These are phyloP conservation scores for Pygmarrhopalites habei DNA, from an alignment of 1,140 invertebrate genomes.

Conservation along the genomic window DNA sequence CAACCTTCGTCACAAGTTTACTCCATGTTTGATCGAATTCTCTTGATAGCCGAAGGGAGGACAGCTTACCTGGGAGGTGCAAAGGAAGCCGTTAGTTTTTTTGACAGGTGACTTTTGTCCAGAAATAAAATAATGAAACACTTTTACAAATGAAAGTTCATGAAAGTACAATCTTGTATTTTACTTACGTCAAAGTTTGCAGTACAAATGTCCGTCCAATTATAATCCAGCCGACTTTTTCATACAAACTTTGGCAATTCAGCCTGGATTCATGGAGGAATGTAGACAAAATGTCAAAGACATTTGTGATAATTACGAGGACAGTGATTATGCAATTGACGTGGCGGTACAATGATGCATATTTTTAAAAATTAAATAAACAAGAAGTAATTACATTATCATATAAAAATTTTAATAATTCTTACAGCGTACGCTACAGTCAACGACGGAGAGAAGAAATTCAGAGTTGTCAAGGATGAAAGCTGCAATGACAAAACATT, in stretches of 20 bases:
- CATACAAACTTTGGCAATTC: slow-evolving; percentile 77
- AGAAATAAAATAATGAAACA: slow-evolving; percentile 41
- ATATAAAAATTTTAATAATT: too few relatives aligned
- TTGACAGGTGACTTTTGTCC: too few relatives aligned
- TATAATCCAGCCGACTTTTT: slow-evolving; percentile 75
- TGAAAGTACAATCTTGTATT: neutral
- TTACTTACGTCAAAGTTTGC: slow-evolving; percentile 23
- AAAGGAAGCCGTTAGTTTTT: slow-evolving; percentile 70
- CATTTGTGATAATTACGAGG: slow-evolving; percentile 62
- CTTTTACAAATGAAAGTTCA: neutral
- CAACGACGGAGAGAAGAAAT: slow-evolving; percentile 1
- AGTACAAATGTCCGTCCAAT: slow-evolving; percentile 53
- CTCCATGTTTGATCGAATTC: slow-evolving; percentile 80
- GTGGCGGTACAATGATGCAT: slow-evolving; percentile 26
- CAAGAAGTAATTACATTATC: too few relatives aligned
- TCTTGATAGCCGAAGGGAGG: slow-evolving; percentile 87
- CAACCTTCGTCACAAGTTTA: slow-evolving; percentile 93
- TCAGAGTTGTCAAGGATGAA: neutral
- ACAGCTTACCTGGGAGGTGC: slow-evolving; percentile 77
- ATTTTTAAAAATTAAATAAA: too few relatives aligned
- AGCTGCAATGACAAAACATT: slow-evolving; percentile 8
- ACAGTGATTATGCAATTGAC: slow-evolving; percentile 52
- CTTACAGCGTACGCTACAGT: neutral
- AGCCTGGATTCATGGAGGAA: slow-evolving; percentile 71
- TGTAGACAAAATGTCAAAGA: slow-evolving; percentile 40